Evolutionary conservation across 2,797 vertebrate genomes (phyloP).

Genomic region (Periparus ater): DNA sequence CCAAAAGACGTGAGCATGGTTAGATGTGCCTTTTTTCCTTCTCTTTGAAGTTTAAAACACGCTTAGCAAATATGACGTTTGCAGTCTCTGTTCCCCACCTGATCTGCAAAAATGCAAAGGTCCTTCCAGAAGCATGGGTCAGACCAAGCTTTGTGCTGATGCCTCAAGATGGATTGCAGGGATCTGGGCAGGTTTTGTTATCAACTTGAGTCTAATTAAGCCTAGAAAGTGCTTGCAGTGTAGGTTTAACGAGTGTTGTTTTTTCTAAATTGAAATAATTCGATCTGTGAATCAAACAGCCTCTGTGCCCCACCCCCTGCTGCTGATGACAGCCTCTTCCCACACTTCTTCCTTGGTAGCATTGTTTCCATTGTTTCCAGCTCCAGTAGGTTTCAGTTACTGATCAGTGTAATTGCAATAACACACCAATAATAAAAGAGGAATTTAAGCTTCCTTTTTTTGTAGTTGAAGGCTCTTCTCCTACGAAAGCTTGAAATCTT

Average conservation of each 20-base stretch:
- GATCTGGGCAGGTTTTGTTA: background rate
- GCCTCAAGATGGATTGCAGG: background rate
- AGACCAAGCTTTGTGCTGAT: background rate
- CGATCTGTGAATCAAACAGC: constrained; percentile 28
- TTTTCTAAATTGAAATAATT: constrained; percentile 31
- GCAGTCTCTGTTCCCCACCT: background rate
- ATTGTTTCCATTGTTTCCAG: constrained; percentile 48
- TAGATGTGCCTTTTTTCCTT: background rate
- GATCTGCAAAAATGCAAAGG: background rate
- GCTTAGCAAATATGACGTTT: background rate
- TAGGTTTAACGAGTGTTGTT: background rate
- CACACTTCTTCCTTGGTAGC: constrained; percentile 25
- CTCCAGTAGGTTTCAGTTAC: constrained; percentile 57
- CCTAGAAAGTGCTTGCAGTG: background rate
- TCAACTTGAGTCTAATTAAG: background rate
- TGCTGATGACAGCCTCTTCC: constrained; percentile 53
- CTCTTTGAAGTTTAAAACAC: background rate
- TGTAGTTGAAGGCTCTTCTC: constrained; percentile 14
- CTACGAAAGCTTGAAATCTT: background rate
- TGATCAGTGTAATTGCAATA: constrained; percentile 47
- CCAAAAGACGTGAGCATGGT: background rate
- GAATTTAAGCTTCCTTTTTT: constrained; percentile 54
- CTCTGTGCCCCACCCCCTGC: constrained; percentile 30
- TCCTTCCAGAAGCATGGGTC: background rate
- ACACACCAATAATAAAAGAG: constrained; percentile 49